These are phyloP conservation scores for Phrixothrix hirtus DNA, from an alignment of 2,888 invertebrate species.

Conservation along the genomic window DNA sequence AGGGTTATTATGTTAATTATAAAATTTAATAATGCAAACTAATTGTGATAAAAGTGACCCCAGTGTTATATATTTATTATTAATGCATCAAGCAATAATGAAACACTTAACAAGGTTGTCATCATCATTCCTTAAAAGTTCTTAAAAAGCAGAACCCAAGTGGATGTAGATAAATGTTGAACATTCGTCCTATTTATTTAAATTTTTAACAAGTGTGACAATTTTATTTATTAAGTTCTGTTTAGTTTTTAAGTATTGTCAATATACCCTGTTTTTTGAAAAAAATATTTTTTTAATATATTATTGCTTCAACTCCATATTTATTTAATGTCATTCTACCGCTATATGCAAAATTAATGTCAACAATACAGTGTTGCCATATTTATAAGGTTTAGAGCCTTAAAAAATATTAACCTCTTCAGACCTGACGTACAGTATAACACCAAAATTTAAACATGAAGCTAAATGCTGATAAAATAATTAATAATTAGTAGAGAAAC, in stretches of 20 bases:
- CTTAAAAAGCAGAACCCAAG: conserved; percentile 19
- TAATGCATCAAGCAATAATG: neutral
- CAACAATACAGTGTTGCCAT: no score
- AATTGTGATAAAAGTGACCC: conserved; percentile 1
- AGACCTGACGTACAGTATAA: no score
- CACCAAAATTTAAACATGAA: no score
- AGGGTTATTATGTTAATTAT: conserved; percentile 9
- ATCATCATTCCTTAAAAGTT: conserved; percentile 23
- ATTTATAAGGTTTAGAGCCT: no score
- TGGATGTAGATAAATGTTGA: conserved; percentile 1
- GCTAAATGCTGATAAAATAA: no score
- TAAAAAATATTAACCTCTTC: no score
- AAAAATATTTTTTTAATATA: no score
- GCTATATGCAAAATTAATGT: no score
- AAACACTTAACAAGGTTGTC: conserved; percentile 5
- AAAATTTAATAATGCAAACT: conserved; percentile 11
- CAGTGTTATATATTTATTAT: conserved; percentile 15
- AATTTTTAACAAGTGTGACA: neutral
- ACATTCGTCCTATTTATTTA: neutral
- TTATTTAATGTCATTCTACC: no score
- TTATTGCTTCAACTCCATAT: no score
- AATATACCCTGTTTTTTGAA: conserved; percentile 1
- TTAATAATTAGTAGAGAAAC: no score
- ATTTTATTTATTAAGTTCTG: conserved; percentile 1
- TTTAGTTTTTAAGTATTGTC: neutral